These are phyloP conservation scores for Ciona savignyi DNA, from an alignment of 23 tunicate genomes.

Conservation along the genomic window DNA sequence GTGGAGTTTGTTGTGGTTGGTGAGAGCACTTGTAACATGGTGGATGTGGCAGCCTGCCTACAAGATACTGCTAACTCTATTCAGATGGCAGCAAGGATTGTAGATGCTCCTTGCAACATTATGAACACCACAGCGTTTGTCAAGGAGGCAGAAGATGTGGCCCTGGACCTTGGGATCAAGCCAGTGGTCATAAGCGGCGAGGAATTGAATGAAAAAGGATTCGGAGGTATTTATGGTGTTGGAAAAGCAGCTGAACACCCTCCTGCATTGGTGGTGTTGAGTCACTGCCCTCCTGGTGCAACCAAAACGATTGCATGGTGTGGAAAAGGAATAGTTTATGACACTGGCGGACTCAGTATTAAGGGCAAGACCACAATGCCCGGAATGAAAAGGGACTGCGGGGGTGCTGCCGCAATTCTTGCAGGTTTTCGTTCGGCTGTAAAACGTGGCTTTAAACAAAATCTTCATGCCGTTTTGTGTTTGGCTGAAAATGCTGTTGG, in stretches of 20 bases:
- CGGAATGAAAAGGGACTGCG: conserved; percentile 99
- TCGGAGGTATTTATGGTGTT: conserved; percentile 98
- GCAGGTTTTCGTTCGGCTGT: conserved; percentile 95
- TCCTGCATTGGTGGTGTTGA: conserved; percentile 93
- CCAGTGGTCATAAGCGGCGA: conserved; percentile 79
- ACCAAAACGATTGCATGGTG: conserved; percentile 93
- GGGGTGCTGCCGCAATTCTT: conserved; percentile 96
- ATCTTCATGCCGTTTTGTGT: conserved; percentile 93
- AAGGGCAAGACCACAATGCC: conserved; percentile 99
- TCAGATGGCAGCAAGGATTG: conserved; percentile 79
- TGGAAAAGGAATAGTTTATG: conserved; percentile 99
- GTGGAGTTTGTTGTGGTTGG: conserved; percentile 83
- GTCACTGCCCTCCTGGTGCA: conserved; percentile 82
- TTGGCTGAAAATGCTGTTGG: conserved; percentile 98
- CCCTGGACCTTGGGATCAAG: conserved; percentile 47
- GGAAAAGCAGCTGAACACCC: conserved; percentile 83
- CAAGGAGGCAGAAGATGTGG: conserved; percentile 68
- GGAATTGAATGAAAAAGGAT: conserved; percentile 72
- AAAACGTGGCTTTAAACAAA: conserved; percentile 89
- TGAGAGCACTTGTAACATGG: conserved; percentile 33
- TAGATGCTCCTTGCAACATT: conserved; percentile 88
- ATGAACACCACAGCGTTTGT: conserved; percentile 96
- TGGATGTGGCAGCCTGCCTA: conserved; percentile 58
- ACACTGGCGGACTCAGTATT: conserved; percentile 97
- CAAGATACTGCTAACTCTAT: conserved; percentile 74